Percentiles rank a stretch among this genome's conserved stretches.
phyloP scores from a whole-genome alignment of 2,888 invertebrate species.

The Leptinotarsa peninsularis region DNA sequence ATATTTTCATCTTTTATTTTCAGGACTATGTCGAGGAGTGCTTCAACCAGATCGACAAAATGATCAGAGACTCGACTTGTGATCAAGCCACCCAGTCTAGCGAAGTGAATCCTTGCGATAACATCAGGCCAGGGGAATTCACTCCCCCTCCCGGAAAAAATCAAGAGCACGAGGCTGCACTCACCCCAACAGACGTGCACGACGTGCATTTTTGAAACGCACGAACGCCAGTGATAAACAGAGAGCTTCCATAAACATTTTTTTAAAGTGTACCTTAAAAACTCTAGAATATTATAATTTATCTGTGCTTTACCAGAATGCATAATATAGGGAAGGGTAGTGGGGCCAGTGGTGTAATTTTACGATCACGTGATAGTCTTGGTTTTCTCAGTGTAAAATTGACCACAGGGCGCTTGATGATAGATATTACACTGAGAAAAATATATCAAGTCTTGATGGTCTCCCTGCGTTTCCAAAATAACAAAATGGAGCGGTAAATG shows the following conservation, averaged over 20 bases:
- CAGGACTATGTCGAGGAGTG: slow-evolving; percentile 86
- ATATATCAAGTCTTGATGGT: neutral
- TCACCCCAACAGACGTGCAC: slow-evolving; percentile 87
- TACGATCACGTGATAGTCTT: neutral
- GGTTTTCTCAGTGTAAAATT: neutral
- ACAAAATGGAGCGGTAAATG: slow-evolving; percentile 34
- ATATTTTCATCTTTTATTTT: slow-evolving; percentile 27
- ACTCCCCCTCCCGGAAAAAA: slow-evolving; percentile 65
- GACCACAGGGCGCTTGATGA: neutral
- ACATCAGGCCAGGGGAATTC: slow-evolving; percentile 57
- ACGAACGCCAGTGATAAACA: slow-evolving; percentile 48
- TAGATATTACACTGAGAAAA: slow-evolving; percentile 2
- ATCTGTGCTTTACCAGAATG: slow-evolving; percentile 43
- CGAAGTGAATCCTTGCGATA: slow-evolving; percentile 42
- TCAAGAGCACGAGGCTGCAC: slow-evolving; percentile 78
- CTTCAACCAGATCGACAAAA: slow-evolving; percentile 82
- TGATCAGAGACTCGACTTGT: slow-evolving; percentile 71
- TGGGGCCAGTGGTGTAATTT: slow-evolving; percentile 5
- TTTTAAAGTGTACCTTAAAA: slow-evolving; percentile 47
- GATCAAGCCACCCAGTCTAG: slow-evolving; percentile 48
- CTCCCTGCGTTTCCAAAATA: slow-evolving; percentile 2
- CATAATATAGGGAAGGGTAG: slow-evolving; percentile 23
- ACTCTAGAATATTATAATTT: slow-evolving; percentile 36
- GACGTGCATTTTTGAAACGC: slow-evolving; percentile 80
- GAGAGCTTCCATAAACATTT: slow-evolving; percentile 47